A percentile compares a stretch with the other conserved stretches of the same genome.
Evolutionary conservation across 2,888 invertebrate species (phyloP).

Genomic region (Meganola albula): DNA sequence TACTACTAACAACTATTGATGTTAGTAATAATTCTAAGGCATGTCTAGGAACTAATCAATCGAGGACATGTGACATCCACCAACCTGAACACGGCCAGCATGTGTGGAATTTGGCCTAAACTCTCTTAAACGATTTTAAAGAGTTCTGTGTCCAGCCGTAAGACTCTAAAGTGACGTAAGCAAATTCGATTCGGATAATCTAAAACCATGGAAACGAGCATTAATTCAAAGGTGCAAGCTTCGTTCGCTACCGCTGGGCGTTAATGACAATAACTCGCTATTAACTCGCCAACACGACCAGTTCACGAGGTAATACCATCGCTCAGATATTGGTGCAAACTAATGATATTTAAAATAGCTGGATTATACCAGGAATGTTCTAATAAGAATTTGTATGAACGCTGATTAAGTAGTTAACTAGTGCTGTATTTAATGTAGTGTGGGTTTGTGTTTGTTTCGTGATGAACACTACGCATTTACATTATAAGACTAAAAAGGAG

Average conservation of each 20-base stretch:
- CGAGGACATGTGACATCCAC: no score
- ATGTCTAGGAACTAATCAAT: no score
- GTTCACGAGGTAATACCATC: constrained; percentile 22
- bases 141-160: not conserved
- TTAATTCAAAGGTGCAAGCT: constrained; percentile 44
- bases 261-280: constrained; percentile 68
- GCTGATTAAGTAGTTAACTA: constrained; percentile 2
- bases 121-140: not conserved
- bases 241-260: constrained; percentile 37
- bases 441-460: no score
- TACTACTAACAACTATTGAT: no score
- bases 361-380: constrained; percentile 30
- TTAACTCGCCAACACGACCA: constrained; percentile 39
- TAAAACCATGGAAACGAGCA: constrained; percentile 32
- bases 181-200: constrained; percentile 2
- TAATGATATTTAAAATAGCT: constrained; percentile 20
- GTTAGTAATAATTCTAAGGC: no score
- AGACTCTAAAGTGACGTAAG: not conserved
- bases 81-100: no score
- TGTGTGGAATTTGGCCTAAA: not conserved
- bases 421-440: not conserved
- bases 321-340: constrained; percentile 9
- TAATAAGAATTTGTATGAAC: constrained; percentile 26
- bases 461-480: no score
- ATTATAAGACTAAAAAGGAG: no score